Evolutionary conservation across 2,888 invertebrate genomes (phyloP).

Genomic region (Odontocolon sp.): DNA sequence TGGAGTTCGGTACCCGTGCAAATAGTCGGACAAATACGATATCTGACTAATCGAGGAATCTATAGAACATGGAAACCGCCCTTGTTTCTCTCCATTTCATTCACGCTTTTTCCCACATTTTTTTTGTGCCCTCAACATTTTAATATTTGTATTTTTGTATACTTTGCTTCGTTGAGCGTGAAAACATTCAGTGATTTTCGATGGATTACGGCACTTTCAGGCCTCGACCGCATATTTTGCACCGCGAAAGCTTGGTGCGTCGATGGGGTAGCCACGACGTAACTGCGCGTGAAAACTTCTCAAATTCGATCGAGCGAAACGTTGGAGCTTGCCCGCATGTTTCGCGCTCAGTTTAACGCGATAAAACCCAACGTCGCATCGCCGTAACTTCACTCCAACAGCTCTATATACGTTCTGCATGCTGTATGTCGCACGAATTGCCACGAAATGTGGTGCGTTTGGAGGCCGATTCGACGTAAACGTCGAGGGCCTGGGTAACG

Average conservation of each 20-base stretch:
- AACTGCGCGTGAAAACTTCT: constrained; percentile 48
- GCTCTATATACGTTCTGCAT: background rate
- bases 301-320: constrained; percentile 44
- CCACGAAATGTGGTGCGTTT: constrained; percentile 1
- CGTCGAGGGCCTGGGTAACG: background rate
- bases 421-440: background rate
- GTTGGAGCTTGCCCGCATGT: background rate
- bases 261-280: background rate
- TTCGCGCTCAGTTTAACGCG: constrained; percentile 30
- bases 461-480: background rate
- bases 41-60: constrained; percentile 33
- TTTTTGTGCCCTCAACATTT: no score
- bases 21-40: constrained; percentile 48
- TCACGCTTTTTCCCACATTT: no score
- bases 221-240: constrained; percentile 16
- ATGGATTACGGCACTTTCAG: constrained; percentile 3
- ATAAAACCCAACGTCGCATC: constrained; percentile 17
- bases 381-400: background rate
- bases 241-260: constrained; percentile 7
- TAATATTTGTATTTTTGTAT: no score
- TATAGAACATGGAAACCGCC: constrained; percentile 5
- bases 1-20: constrained; percentile 5
- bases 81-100: no score
- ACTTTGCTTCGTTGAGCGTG: background rate
- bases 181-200: constrained; percentile 5